These are phyloP conservation scores for rat (Rattus norvegicus) DNA, from an alignment of 2,113 vertebrate genomes.

Conservation along the genomic window GRCr8 NC_086020.1:140623501-140624000, in stretches of 20 bases:
- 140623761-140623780: not conserved
- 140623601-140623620: not conserved
- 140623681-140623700: not conserved
- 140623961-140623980: slow-evolving; percentile 94
- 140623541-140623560: not conserved
- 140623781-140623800: not conserved
- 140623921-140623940: slow-evolving; percentile 1
- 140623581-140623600: not conserved
- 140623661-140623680: not conserved
- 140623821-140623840: not conserved
- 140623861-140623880: not conserved
- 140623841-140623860: not conserved
- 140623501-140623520: not conserved
- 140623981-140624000: slow-evolving; percentile 96
- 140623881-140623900: not conserved
- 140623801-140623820: not conserved
- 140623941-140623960: slow-evolving; percentile 92
- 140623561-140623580: not conserved
- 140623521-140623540: not conserved
- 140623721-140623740: not conserved
- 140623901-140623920: not conserved
- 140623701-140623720: not conserved
- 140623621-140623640: not conserved
- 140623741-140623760: not conserved
- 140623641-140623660: not conserved